These are phyloP conservation scores for Corvus hawaiiensis DNA, from an alignment of 2,113 vertebrate species.

Conservation along the genomic window DNA sequence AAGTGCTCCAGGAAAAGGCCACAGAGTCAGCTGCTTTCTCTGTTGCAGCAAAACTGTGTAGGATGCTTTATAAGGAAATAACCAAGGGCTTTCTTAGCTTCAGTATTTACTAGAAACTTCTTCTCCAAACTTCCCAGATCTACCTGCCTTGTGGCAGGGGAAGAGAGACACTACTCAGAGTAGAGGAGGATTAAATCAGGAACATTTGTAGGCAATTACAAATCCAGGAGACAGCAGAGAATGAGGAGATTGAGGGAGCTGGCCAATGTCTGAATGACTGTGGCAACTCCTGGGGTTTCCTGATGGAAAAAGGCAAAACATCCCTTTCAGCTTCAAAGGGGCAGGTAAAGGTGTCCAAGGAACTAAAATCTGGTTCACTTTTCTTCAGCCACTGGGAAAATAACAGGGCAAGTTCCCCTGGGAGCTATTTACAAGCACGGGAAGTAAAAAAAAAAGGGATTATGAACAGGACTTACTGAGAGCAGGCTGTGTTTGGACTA, in stretches of 20 bases:
- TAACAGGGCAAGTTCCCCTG: rapidly evolving
- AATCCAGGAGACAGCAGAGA: neutral
- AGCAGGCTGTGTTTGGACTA: neutral
- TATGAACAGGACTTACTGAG: neutral
- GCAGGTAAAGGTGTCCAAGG: neutral
- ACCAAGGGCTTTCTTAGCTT: neutral
- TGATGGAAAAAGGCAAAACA: neutral
- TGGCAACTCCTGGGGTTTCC: neutral
- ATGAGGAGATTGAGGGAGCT: neutral
- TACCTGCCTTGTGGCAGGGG: neutral
- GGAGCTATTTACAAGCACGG: rapidly evolving
- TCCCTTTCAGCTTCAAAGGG: neutral
- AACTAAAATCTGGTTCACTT: neutral
- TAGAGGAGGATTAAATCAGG: neutral
- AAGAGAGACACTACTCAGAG: neutral
- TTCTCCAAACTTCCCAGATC: neutral
- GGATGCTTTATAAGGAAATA: neutral
- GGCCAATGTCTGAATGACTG: neutral
- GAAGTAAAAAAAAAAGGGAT: neutral
- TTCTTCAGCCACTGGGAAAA: neutral
- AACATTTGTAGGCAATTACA: neutral
- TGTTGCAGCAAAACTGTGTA: neutral
- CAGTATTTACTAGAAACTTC: neutral
- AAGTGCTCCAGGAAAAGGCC: neutral
- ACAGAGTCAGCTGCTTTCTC: neutral